Conservation (phyloP, 2,113 vertebrate genomes). For the Heptranchias perlo region DNA sequence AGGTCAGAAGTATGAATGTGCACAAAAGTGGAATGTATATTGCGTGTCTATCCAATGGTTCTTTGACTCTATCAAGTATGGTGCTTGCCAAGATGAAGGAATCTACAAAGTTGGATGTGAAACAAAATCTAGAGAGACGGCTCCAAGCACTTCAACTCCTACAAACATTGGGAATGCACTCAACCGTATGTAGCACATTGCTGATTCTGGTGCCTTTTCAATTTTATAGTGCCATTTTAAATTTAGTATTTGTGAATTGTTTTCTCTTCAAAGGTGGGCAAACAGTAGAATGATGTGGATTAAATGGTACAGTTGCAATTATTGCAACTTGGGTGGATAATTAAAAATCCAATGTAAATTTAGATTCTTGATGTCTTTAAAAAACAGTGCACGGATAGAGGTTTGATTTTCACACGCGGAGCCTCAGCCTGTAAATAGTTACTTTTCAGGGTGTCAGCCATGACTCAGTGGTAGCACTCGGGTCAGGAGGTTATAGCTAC, state of each 20-base stretch:
- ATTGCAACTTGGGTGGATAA: no score
- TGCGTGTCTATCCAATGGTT: slow-evolving; percentile 89
- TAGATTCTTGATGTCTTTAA: no score
- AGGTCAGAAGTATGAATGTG: slow-evolving; percentile 98
- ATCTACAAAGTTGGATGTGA: slow-evolving; percentile 66
- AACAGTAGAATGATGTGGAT: no score
- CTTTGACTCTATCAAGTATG: slow-evolving; percentile 87
- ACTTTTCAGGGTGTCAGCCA: no score
- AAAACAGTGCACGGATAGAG: no score
- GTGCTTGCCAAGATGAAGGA: slow-evolving; percentile 88
- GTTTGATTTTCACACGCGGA: no score
- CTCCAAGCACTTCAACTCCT: slow-evolving; percentile 82
- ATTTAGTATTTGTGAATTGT: not conserved
- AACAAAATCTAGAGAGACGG: slow-evolving; percentile 44
- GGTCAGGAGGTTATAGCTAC: no score
- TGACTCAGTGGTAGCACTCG: no score
- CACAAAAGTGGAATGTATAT: slow-evolving; percentile 88
- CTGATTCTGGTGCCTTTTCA: not conserved
- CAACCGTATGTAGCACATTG: slow-evolving; percentile 57
- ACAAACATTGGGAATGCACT: slow-evolving; percentile 54
- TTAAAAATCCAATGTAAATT: no score
- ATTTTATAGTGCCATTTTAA: not conserved
- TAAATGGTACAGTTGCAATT: no score
- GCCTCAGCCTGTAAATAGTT: no score
- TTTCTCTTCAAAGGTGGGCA: not conserved